Evolutionary conservation across 2,888 invertebrate species (phyloP).

Genomic region (Monoplex corrugatus): DNA sequence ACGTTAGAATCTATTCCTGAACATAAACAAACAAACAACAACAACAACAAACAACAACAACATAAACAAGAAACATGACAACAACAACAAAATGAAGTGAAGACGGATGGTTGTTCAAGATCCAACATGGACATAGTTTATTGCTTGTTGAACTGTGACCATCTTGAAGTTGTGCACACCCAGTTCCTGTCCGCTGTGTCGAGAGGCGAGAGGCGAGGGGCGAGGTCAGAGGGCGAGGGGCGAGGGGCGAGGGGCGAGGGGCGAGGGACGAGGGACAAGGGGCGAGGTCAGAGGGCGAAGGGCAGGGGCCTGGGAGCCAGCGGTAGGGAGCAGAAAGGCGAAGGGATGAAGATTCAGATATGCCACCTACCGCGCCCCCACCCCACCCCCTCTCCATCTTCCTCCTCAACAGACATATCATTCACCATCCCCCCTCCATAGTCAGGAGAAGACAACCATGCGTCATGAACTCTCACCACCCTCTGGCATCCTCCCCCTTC

Average conservation of each 20-base stretch:
- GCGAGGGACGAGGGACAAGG: too few species aligned
- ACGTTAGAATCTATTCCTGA: background rate
- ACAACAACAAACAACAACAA: background rate
- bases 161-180: background rate
- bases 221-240: background rate
- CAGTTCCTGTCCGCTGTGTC: background rate
- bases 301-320: too few species aligned
- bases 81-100: too few species aligned
- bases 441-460: background rate
- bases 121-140: background rate
- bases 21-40: background rate
- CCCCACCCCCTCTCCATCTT: too few species aligned
- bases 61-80: background rate
- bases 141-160: background rate
- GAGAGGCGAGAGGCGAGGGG: background rate
- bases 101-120: too few species aligned
- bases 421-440: too few species aligned
- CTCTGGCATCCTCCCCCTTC: background rate
- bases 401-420: too few species aligned
- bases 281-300: too few species aligned
- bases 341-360: too few species aligned
- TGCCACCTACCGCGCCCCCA: too few species aligned
- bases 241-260: too few species aligned
- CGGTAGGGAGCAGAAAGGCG: too few species aligned
- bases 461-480: background rate